phyloP scores from a whole-genome alignment of 1,140 invertebrate genomes.

The Hyles euphorbiae region DNA sequence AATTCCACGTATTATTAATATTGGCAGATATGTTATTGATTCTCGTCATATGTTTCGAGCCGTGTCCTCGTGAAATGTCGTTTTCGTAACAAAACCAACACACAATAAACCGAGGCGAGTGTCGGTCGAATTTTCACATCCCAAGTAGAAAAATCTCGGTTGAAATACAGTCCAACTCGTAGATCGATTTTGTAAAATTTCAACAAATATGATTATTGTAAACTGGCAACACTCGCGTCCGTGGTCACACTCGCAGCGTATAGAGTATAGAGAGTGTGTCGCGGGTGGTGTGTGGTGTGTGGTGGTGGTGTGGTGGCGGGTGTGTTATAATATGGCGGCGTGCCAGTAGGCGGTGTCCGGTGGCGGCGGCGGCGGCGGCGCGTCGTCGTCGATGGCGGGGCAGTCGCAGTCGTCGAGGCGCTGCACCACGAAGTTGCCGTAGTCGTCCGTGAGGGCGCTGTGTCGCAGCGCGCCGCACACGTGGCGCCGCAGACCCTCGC shows the following conservation, averaged over 20 bases:
- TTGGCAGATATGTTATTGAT: slow-evolving; percentile 11
- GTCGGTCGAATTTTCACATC: too few relatives aligned
- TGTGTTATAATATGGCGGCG: slow-evolving; percentile 21
- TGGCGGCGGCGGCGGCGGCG: slow-evolving; percentile 10
- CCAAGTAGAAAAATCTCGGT: too few relatives aligned
- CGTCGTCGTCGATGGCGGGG: slow-evolving; percentile 30
- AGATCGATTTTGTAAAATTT: too few relatives aligned
- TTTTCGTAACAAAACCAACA: neutral
- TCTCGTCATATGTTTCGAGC: slow-evolving; percentile 5
- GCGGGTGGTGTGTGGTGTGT: neutral
- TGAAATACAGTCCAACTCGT: too few relatives aligned
- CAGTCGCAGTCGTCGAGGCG: slow-evolving; percentile 60
- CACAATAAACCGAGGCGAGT: too few relatives aligned
- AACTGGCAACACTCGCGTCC: too few relatives aligned
- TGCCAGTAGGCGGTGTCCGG: slow-evolving; percentile 13
- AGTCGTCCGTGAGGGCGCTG: slow-evolving; percentile 69
- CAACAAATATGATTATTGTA: too few relatives aligned
- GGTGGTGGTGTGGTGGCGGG: neutral
- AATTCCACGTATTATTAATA: slow-evolving; percentile 1
- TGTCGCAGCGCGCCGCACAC: slow-evolving; percentile 58
- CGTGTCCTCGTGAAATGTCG: neutral
- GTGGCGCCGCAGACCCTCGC: slow-evolving; percentile 45
- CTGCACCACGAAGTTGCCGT: slow-evolving; percentile 68
- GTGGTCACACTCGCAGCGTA: too few relatives aligned
- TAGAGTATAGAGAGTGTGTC: neutral